Evolutionary conservation across 2,888 invertebrate species (phyloP).

Genomic region (Chrysolina haemoptera): DNA sequence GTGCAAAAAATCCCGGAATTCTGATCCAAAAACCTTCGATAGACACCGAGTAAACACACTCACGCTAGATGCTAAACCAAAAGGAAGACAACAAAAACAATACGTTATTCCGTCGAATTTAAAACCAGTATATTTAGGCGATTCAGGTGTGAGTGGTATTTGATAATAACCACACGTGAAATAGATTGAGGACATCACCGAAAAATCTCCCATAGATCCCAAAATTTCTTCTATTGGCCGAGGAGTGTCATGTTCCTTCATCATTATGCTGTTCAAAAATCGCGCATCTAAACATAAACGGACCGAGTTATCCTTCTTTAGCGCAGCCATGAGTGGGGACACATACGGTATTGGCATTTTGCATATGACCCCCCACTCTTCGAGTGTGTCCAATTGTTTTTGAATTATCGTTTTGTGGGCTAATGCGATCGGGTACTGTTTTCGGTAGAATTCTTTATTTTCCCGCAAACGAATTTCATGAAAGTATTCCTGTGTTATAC

Average conservation of each 20-base stretch:
- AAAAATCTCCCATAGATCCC: too few species aligned
- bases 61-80: too few species aligned
- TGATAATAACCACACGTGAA: too few species aligned
- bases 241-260: not conserved
- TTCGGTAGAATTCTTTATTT: conserved; percentile 4
- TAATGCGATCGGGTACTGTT: too few species aligned
- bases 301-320: conserved; percentile 23
- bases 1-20: too few species aligned
- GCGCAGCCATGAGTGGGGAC: conserved; percentile 24
- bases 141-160: too few species aligned
- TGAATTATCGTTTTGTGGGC: not conserved
- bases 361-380: conserved; percentile 26
- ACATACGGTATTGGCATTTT: conserved; percentile 27
- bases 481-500: conserved; percentile 22
- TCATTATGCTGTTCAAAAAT: conserved; percentile 12
- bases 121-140: too few species aligned
- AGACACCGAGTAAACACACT: too few species aligned
- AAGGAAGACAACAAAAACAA: too few species aligned
- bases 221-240: not conserved
- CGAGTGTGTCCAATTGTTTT: conserved; percentile 25
- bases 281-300: conserved; percentile 25
- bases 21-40: too few species aligned
- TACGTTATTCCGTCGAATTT: too few species aligned
- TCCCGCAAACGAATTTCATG: conserved; percentile 31
- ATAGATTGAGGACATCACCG: too few species aligned